phyloP scores from a whole-genome alignment of 2,113 vertebrate species.

The Phocoena phocoena region DNA sequence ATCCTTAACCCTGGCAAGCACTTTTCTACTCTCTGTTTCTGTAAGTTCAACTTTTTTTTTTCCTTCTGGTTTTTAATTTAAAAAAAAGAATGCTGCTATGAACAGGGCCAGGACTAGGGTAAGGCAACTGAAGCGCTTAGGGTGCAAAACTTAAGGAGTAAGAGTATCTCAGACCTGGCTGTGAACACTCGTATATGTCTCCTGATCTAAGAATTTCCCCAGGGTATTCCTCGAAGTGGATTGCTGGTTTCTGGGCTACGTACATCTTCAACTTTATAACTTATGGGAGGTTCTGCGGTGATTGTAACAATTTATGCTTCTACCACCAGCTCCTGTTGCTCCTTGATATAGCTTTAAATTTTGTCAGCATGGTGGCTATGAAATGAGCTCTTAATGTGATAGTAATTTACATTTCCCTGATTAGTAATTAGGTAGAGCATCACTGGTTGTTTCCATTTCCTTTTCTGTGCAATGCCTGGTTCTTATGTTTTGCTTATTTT shows the following conservation, averaged over 20 bases:
- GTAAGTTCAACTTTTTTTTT: not conserved
- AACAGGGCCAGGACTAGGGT: not conserved
- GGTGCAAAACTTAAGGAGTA: not conserved
- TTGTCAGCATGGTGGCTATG: not conserved
- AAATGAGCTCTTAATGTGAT: not conserved
- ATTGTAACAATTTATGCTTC: not conserved
- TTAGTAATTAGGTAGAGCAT: not conserved
- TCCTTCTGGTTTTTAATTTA: not conserved
- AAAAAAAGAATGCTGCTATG: not conserved
- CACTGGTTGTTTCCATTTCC: not conserved
- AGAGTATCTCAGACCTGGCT: not conserved
- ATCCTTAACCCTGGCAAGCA: not conserved
- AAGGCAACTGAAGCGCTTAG: not conserved
- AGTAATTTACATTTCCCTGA: not conserved
- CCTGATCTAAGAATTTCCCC: not conserved
- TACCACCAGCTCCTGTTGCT: not conserved
- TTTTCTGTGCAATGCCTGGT: conserved; percentile 1
- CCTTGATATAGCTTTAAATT: not conserved
- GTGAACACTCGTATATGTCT: not conserved
- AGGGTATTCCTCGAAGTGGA: not conserved
- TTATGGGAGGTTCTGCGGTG: not conserved
- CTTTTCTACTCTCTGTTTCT: not conserved
- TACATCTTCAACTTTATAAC: not conserved
- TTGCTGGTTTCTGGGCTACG: not conserved
- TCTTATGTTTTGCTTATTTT: conserved; percentile 15